Base-by-base conservation (phyloP, 2,888 invertebrate species). In the Pyrocoelia pectoralis region DNA sequence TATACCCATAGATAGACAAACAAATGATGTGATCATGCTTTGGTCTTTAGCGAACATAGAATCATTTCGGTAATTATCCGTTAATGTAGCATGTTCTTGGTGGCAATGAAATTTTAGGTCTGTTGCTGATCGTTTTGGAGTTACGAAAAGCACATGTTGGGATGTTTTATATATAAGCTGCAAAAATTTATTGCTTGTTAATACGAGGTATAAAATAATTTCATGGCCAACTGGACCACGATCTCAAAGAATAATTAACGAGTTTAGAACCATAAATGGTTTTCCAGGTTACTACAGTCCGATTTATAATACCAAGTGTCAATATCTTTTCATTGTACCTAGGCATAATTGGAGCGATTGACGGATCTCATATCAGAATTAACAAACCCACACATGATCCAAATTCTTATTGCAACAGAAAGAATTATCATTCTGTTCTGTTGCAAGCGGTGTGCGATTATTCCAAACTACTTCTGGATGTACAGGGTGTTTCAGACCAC, bases 401-500 rank as follows among this genome's bases (percentile, higher is more conserved):
- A 12, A 56, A 9, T 46, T 56, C 56, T 8, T 46, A 56, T 48
- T 19, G 28, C 2, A 46, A 56, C n/a, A 46, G 48, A 29, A 48
- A 48, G 43, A 8, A 12, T 18, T 41, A 43, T 12, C 18, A 17
- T 43, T 55, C 55, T 14, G 17, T 55, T 28, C 4, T 56, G 1
- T 38, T 56, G 29, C 56, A 56, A 33, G 46, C 46, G 2, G 56
- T 46, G 17, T 56, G 46, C 28, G 28, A 56, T n/a, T 1, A 29
- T 12, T 13, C 43, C 2, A 46, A 24, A n/a, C 6, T 24, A 14
- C 29, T 56, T 28, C 43, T 19, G 1, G 46, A 56, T 33, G 48
- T 48, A n/a, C n/a, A n/a, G n/a, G n/a, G n/a, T n/a, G n/a, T n/a
- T n/a, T n/a, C n/a, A n/a, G n/a, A n/a, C n/a, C n/a, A n/a, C n/a